A percentile compares a stretch with the other conserved stretches of the same genome.
Evolutionary conservation across 2,888 invertebrate genomes (phyloP).

Genomic region (Mythimna impura): DNA sequence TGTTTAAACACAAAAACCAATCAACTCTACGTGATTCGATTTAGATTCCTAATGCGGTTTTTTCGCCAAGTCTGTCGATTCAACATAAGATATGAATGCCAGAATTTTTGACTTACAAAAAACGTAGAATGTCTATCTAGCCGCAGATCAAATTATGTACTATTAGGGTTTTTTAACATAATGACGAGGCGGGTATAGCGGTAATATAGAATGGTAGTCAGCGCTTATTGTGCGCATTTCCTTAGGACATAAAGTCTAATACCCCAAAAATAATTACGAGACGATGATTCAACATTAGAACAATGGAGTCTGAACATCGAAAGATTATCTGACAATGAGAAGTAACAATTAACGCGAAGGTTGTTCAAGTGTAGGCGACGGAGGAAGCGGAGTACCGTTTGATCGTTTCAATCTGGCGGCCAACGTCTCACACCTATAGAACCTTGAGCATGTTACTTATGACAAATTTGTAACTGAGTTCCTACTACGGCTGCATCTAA

Average conservation of each 20-base stretch:
- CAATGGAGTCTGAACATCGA: constrained; percentile 67
- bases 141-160: constrained; percentile 77
- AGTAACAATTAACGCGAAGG: constrained; percentile 70
- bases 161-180: constrained; percentile 70
- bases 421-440: constrained; percentile 51
- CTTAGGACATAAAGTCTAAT: constrained; percentile 65
- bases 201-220: constrained; percentile 66
- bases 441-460: constrained; percentile 52
- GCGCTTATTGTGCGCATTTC: constrained; percentile 66
- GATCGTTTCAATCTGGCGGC: constrained; percentile 55
- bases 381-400: constrained; percentile 68
- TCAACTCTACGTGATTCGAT: constrained; percentile 85
- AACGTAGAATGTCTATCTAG: constrained; percentile 78
- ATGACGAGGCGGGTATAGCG: constrained; percentile 71
- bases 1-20: constrained; percentile 81
- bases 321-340: constrained; percentile 73
- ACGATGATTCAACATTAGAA: constrained; percentile 66
- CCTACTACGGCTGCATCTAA: constrained; percentile 45
- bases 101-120: constrained; percentile 75
- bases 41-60: constrained; percentile 80
- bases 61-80: constrained; percentile 71
- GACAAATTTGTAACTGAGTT: constrained; percentile 52
- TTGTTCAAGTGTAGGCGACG: constrained; percentile 70
- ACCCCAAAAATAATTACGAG: constrained; percentile 55
- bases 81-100: constrained; percentile 75